These are phyloP conservation scores for Heliconius sara DNA, from an alignment of 2,888 invertebrate genomes.

Conservation along the genomic window DNA sequence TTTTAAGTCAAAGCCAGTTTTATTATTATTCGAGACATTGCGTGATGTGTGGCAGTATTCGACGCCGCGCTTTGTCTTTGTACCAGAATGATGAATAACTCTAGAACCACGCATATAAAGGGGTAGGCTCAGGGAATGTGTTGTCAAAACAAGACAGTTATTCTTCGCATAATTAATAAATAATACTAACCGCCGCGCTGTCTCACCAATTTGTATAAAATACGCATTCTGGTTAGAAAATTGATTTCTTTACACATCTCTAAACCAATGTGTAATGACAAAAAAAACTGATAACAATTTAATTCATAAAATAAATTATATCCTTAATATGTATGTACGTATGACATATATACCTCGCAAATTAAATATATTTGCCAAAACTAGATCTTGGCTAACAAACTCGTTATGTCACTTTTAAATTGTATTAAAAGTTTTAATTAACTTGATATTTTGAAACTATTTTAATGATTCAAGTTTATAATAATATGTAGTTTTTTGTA, in stretches of 20 bases:
- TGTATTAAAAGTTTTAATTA: constrained; percentile 19
- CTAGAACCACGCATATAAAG: too few relatives aligned
- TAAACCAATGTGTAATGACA: not conserved
- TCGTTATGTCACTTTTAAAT: constrained; percentile 17
- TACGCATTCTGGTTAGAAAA: not conserved
- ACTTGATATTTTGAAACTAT: constrained; percentile 10
- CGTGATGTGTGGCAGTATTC: too few relatives aligned
- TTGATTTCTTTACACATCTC: not conserved
- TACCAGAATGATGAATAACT: too few relatives aligned
- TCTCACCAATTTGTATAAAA: not conserved
- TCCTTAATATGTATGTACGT: not conserved
- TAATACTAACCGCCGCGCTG: not conserved
- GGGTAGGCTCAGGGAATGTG: too few relatives aligned
- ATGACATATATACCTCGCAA: not conserved
- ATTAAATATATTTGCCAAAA: constrained; percentile 3
- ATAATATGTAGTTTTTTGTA: not conserved
- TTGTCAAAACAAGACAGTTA: too few relatives aligned
- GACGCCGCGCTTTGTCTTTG: too few relatives aligned
- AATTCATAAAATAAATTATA: constrained; percentile 3
- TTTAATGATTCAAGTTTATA: constrained; percentile 1
- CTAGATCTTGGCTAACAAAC: constrained; percentile 17
- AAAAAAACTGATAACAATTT: constrained; percentile 4
- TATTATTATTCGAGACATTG: too few relatives aligned
- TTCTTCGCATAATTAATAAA: too few relatives aligned
- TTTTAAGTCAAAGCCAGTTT: not conserved